Percentiles rank a stretch among this genome's conserved stretches.
phyloP scores from a whole-genome alignment of 2,113 vertebrate species.

The Tilapia sparmanii region DNA sequence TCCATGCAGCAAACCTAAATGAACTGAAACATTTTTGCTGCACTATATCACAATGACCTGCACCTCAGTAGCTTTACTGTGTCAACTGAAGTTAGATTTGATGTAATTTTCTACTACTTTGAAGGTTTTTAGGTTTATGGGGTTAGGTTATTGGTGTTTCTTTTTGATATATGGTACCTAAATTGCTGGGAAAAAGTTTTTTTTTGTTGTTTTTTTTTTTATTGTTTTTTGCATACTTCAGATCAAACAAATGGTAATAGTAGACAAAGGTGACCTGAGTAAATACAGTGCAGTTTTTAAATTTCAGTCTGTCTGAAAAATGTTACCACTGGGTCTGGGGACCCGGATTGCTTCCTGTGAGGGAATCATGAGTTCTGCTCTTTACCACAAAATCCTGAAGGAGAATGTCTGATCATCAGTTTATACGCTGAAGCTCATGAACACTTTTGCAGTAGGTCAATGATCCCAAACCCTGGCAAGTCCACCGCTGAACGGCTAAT shows the following conservation, averaged over 20 bases:
- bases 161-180: neutral
- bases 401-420: neutral
- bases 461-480: neutral
- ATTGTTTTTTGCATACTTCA: neutral
- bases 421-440: neutral
- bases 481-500: neutral
- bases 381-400: neutral
- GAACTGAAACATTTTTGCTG: neutral
- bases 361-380: neutral
- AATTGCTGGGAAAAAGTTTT: neutral
- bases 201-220: accelerated
- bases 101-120: neutral
- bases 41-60: neutral
- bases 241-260: neutral
- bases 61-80: neutral
- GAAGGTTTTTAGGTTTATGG: neutral
- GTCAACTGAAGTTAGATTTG: neutral
- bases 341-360: neutral
- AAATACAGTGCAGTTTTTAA: neutral
- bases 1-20: neutral
- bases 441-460: neutral
- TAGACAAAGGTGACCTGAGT: neutral
- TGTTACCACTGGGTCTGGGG: neutral
- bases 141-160: neutral
- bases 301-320: neutral